These are phyloP conservation scores for Mesocentrotus franciscanus DNA, from an alignment of 53 echinoderm and acorn worm species.

Conservation along the genomic window DNA sequence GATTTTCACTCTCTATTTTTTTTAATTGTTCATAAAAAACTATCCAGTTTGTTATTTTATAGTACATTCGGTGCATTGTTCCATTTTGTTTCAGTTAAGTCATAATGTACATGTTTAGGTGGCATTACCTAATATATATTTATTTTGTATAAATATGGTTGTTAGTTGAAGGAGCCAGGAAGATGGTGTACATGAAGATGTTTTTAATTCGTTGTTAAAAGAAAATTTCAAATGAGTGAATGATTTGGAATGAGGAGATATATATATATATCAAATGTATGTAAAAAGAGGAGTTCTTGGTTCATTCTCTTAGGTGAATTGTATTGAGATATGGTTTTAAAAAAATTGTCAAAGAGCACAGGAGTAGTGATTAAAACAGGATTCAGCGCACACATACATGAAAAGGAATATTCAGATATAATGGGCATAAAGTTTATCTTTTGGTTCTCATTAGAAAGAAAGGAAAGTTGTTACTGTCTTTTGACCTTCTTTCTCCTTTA, in stretches of 20 bases:
- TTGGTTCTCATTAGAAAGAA: not conserved
- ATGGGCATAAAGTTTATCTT: not conserved
- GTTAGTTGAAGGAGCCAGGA: not conserved
- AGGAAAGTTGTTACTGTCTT: not conserved
- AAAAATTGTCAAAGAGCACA: not conserved
- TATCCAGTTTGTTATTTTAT: slow-evolving; percentile 13
- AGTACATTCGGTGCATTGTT: slow-evolving; percentile 15
- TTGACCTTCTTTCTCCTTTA: not conserved
- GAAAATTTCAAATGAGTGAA: not conserved
- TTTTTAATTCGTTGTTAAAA: slow-evolving; percentile 35
- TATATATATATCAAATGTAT: not conserved
- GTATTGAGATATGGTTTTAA: not conserved
- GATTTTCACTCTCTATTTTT: not conserved
- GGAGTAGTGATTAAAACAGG: not conserved
- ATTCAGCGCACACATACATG: not conserved
- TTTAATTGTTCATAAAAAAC: slow-evolving; percentile 33
- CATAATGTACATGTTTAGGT: slow-evolving; percentile 42
- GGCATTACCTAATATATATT: slow-evolving; percentile 18
- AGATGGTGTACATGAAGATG: not conserved
- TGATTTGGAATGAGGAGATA: not conserved
- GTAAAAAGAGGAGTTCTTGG: slow-evolving; percentile 6
- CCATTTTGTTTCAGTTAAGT: slow-evolving; percentile 24
- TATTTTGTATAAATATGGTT: slow-evolving; percentile 19
- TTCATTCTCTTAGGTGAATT: not conserved
- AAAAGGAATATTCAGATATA: not conserved